These are phyloP conservation scores for Drosophila ercepeae DNA, from an alignment of 1,140 invertebrate genomes.

Conservation along the genomic window DNA sequence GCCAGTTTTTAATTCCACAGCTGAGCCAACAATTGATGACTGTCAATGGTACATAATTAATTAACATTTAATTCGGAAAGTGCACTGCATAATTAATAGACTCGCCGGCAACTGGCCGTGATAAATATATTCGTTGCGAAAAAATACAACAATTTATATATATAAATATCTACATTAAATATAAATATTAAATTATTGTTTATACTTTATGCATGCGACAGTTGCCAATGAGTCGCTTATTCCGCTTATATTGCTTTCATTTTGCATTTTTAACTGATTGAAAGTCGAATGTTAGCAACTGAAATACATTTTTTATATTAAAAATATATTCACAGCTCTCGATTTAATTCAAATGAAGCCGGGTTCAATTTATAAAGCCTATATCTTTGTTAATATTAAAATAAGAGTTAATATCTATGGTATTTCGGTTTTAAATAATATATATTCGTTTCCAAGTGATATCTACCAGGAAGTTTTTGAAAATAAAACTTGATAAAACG, in stretches of 20 bases:
- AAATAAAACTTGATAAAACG: no score
- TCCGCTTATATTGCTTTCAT: conserved; percentile 10
- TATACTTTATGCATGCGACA: conserved; percentile 51
- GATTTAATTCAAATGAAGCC: background rate
- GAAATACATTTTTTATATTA: conserved; percentile 28
- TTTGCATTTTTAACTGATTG: conserved; percentile 38
- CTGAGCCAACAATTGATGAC: conserved; percentile 38
- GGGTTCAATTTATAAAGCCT: background rate
- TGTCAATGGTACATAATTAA: conserved; percentile 62
- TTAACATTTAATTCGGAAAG: conserved; percentile 47
- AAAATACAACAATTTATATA: background rate
- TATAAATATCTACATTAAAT: conserved; percentile 23
- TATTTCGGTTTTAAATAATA: background rate
- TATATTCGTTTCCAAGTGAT: background rate
- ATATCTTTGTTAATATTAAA: conserved; percentile 3
- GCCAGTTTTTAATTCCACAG: conserved; percentile 24
- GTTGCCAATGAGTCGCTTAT: conserved; percentile 37
- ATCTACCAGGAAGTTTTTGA: no score
- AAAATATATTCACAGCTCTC: no score
- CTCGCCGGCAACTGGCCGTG: conserved; percentile 7
- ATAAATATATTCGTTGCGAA: conserved; percentile 18
- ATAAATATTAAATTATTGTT: conserved; percentile 67
- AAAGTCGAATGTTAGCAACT: conserved; percentile 15
- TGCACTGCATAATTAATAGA: conserved; percentile 54
- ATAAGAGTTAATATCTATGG: background rate